A percentile compares a stretch with the other conserved stretches of the same genome.
Evolutionary conservation across 2,888 invertebrate genomes (phyloP).

Genomic region (Cerastoderma edule): DNA sequence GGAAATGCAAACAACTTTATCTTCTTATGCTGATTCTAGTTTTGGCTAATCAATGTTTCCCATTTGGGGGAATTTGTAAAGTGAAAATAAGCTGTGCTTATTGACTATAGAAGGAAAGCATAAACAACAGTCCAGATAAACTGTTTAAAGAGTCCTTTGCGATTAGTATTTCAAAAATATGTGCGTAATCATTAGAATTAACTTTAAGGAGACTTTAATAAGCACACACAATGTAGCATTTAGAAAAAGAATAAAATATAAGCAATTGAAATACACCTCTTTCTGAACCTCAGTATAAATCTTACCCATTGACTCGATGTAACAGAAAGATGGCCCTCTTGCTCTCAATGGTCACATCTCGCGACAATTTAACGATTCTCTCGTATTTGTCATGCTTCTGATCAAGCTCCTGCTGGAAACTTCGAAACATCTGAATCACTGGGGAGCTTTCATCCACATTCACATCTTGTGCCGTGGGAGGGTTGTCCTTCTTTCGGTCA

Average conservation of each 20-base stretch:
- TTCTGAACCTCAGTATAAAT: not conserved
- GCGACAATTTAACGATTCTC: constrained; percentile 90
- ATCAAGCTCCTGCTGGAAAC: constrained; percentile 86
- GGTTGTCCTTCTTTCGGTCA: constrained; percentile 3
- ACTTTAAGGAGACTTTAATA: not conserved
- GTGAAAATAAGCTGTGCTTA: too few species aligned
- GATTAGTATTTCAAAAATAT: not conserved
- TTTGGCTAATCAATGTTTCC: too few species aligned
- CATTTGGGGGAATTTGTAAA: too few species aligned
- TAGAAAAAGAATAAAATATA: not conserved
- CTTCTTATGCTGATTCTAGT: too few species aligned
- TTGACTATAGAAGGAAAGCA: too few species aligned
- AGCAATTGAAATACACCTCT: not conserved
- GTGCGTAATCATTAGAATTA: not conserved
- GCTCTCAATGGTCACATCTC: constrained; percentile 95
- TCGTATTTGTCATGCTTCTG: constrained; percentile 93
- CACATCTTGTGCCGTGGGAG: not conserved
- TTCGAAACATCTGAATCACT: constrained; percentile 73
- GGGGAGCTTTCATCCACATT: constrained; percentile 68
- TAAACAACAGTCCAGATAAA: not conserved
- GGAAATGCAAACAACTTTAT: too few species aligned
- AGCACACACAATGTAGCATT: not conserved
- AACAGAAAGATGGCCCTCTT: constrained; percentile 94
- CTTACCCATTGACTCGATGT: constrained; percentile 89
- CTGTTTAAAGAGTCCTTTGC: not conserved